Base-by-base conservation (phyloP, 1,140 invertebrate species). In the Grapholita molesta region DNA sequence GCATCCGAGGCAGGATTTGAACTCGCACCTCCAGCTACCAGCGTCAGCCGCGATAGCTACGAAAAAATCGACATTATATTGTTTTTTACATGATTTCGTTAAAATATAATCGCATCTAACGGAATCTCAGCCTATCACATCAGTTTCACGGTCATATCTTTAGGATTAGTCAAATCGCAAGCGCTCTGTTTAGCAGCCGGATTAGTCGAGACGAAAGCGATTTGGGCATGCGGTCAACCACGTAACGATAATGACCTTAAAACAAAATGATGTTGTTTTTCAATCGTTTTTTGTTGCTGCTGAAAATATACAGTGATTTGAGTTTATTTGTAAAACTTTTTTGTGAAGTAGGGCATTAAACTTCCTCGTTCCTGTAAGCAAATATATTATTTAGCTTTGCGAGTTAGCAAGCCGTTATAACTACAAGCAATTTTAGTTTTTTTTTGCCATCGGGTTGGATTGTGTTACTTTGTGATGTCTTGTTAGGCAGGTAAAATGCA, bases 161-260 rank as follows among this genome's bases (percentile, higher is more conserved):
- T 28, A 57, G 28, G 53, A 61, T 12, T 15, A 61, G 55, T 61
- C 55, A 28, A 25, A 25, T 61, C 55, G 24, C 55, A 25, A 23
- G 25, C 55, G 55, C 55, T 61, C 28, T 28, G 21, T 61, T 61
- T 61, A 28, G 55, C 55, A 61, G 30, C 55, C 25, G 55, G 15
- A 30, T 57, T 15, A 35, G 64, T 24, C 48, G 24, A 7, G 65
- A 66, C 52, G 71, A 76, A 76, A 76, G 72, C 68, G 42, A 76
- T 69, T 73, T 33, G 15, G 69, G 65, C 55, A 66, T 71, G 68
- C 61, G 69, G 75, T 76, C 35, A 64, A 69, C 64, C 66, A 68
- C 70, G 68, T 65, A 61, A 66, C 69, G 73, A 75, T 28, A 67
- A 30, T 61, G 55, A 28, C 25, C 25, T 48, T 48, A 48, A 48